These are phyloP conservation scores for Erebia ligea DNA, from an alignment of 2,888 invertebrate genomes.

Conservation along the genomic window DNA sequence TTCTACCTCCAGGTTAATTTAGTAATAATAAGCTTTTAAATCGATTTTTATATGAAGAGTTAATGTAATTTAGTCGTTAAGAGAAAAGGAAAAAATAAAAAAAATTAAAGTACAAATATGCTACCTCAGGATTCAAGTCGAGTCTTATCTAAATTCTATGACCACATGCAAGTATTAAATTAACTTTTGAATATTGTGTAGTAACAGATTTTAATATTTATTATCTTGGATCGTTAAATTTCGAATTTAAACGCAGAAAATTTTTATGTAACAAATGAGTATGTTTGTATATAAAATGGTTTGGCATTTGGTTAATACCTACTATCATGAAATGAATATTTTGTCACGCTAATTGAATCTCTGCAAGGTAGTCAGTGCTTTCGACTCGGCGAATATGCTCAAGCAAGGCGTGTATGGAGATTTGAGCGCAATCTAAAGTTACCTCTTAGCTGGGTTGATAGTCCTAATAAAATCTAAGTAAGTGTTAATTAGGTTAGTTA, in stretches of 20 bases:
- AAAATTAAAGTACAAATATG: constrained; percentile 79
- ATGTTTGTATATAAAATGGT: constrained; percentile 44
- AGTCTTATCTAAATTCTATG: constrained; percentile 57
- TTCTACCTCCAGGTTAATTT: constrained; percentile 82
- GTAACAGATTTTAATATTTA: constrained; percentile 42
- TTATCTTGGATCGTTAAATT: constrained; percentile 44
- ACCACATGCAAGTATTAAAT: constrained; percentile 54
- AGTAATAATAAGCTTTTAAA: constrained; percentile 76
- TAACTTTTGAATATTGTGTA: constrained; percentile 49
- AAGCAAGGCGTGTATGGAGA: constrained; percentile 47
- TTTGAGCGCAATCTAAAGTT: constrained; percentile 38
- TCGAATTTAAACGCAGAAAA: constrained; percentile 45
- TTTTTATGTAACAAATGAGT: constrained; percentile 45
- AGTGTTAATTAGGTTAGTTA: constrained; percentile 77
- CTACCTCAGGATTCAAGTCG: constrained; percentile 82
- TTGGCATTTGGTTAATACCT: constrained; percentile 41
- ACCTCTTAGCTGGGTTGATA: constrained; percentile 61
- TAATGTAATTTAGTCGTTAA: constrained; percentile 70
- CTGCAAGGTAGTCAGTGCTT: constrained; percentile 75
- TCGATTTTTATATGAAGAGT: constrained; percentile 81
- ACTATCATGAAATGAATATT: constrained; percentile 44
- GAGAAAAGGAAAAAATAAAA: constrained; percentile 70
- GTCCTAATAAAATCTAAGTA: constrained; percentile 67
- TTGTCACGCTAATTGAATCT: constrained; percentile 66
- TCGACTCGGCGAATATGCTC: constrained; percentile 66